Evolutionary conservation across 2,113 vertebrate genomes (phyloP).

Genomic region (Cololabis saira): DNA sequence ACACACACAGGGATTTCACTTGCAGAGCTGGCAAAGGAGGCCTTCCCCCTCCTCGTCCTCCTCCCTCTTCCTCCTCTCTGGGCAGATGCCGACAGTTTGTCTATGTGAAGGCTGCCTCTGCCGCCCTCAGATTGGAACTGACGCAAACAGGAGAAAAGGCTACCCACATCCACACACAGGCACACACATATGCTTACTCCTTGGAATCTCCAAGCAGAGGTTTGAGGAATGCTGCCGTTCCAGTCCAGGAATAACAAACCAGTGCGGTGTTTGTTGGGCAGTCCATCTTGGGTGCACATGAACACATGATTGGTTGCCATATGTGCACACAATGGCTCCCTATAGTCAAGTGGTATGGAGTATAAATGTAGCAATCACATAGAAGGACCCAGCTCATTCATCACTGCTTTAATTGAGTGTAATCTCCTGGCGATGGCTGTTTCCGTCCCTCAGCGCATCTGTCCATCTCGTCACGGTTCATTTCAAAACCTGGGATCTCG

Average conservation of each 20-base stretch:
- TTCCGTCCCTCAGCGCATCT: constrained; percentile 47
- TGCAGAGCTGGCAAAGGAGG: constrained; percentile 39
- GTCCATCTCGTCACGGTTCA: constrained; percentile 39
- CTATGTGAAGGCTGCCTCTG: constrained; percentile 55
- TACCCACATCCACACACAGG: constrained; percentile 47
- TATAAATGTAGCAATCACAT: constrained; percentile 45
- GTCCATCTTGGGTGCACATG: constrained; percentile 42
- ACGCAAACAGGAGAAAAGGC: constrained; percentile 63
- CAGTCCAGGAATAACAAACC: constrained; percentile 75
- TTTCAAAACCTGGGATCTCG: constrained; percentile 52
- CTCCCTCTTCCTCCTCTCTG: constrained; percentile 43
- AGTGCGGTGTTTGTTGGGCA: constrained; percentile 46
- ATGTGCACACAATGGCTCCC: constrained; percentile 33
- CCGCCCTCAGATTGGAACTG: constrained; percentile 71
- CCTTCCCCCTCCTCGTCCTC: constrained; percentile 35
- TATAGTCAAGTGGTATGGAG: constrained; percentile 19
- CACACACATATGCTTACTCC: constrained; percentile 25
- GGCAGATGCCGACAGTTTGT: constrained; percentile 58
- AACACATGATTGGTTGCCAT: constrained; percentile 23
- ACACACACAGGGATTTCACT: constrained; percentile 75
- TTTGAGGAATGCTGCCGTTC: constrained; percentile 67
- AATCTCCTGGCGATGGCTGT: constrained; percentile 49
- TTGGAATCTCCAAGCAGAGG: constrained; percentile 54
- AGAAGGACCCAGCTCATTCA: constrained; percentile 45
- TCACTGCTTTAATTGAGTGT: constrained; percentile 47